Evolutionary conservation across 2,113 vertebrate genomes (phyloP).

Genomic region (Oxygymnocypris stewartii): DNA sequence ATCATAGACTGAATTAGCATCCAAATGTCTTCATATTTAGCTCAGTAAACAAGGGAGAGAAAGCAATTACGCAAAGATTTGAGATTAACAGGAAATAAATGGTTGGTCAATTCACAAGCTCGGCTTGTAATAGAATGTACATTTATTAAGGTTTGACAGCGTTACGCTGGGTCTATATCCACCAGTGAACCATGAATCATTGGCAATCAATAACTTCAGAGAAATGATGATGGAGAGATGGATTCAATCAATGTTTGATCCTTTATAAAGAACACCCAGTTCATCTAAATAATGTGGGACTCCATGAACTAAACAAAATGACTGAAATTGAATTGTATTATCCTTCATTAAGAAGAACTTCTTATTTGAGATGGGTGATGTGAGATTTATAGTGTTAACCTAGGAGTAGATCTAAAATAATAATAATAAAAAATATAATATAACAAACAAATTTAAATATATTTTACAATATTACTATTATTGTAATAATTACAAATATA

Average conservation of each 20-base stretch:
- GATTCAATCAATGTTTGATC: slow-evolving; percentile 12
- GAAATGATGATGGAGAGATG: slow-evolving; percentile 36
- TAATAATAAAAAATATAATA: not conserved
- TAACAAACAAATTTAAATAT: no score
- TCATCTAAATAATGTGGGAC: not conserved
- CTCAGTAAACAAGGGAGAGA: not conserved
- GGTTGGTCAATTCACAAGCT: slow-evolving; percentile 38
- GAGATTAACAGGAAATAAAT: slow-evolving; percentile 45
- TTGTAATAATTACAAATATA: no score
- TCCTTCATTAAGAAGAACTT: not conserved
- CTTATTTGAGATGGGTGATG: not conserved
- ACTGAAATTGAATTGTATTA: not conserved
- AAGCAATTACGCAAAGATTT: slow-evolving; percentile 27
- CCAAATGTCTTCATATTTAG: slow-evolving; percentile 22
- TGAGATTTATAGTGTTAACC: not conserved
- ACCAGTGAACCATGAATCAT: slow-evolving; percentile 47
- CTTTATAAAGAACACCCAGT: not conserved
- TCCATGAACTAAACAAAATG: not conserved
- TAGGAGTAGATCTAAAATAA: not conserved
- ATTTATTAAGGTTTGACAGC: slow-evolving; percentile 43
- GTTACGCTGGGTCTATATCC: slow-evolving; percentile 28
- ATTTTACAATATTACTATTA: not conserved
- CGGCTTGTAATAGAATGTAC: slow-evolving; percentile 40
- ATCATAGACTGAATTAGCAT: slow-evolving; percentile 23
- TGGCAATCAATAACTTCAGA: slow-evolving; percentile 49